Percentiles rank a stretch among this genome's conserved stretches.
Evolutionary conservation across 2,113 vertebrate species (phyloP).

Genomic region (Microcebus tavaratra): DNA sequence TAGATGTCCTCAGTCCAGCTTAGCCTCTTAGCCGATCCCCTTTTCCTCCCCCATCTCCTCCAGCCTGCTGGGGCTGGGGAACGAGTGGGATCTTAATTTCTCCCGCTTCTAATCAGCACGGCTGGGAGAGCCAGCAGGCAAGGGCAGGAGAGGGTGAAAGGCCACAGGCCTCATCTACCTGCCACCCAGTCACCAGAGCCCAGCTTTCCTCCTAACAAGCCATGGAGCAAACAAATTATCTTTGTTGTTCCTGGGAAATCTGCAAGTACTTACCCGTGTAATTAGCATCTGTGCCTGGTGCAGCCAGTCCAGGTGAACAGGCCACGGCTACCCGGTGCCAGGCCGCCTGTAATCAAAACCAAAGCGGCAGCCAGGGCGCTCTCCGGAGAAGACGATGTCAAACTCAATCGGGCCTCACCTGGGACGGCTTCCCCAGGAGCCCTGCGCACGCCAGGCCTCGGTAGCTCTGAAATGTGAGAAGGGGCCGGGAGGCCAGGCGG

Average conservation of each 20-base stretch:
- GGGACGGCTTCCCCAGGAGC: constrained; percentile 78
- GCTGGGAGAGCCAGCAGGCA: constrained; percentile 66
- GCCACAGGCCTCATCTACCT: constrained; percentile 78
- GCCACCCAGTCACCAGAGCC: constrained; percentile 84
- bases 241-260: constrained; percentile 87
- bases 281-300: constrained; percentile 85
- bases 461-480: neutral
- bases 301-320: constrained; percentile 83
- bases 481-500: neutral
- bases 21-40: neutral
- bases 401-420: constrained; percentile 79
- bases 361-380: constrained; percentile 80
- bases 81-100: neutral
- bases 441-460: fast-evolving
- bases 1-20: neutral
- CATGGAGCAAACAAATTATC: constrained; percentile 88
- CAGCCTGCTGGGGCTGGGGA: neutral
- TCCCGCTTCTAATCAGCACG: constrained; percentile 66
- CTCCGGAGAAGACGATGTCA: constrained; percentile 76
- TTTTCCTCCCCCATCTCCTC: neutral
- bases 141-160: constrained; percentile 81
- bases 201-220: constrained; percentile 85
- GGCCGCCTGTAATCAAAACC: constrained; percentile 87
- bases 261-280: constrained; percentile 87
- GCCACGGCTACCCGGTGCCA: constrained; percentile 73